Evolutionary conservation across 2,888 invertebrate genomes (phyloP).

Genomic region (Lomographa bimaculata): DNA sequence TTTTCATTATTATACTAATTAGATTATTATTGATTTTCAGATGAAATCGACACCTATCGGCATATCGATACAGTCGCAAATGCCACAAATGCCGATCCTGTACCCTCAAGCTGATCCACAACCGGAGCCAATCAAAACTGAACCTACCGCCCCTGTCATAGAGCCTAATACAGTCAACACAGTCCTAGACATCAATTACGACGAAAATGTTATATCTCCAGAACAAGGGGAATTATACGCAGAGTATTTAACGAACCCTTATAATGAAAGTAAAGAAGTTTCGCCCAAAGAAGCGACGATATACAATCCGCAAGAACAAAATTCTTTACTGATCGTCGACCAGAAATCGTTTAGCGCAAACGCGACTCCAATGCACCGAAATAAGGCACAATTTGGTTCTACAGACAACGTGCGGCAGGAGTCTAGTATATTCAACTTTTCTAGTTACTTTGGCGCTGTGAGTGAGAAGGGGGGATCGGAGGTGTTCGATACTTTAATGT

Average conservation of each 20-base stretch:
- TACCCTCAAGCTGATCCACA: slow-evolving; percentile 49
- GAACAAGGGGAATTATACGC: slow-evolving; percentile 72
- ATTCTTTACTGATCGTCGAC: slow-evolving; percentile 40
- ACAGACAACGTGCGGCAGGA: slow-evolving; percentile 69
- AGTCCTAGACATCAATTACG: slow-evolving; percentile 27
- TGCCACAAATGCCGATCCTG: slow-evolving; percentile 61
- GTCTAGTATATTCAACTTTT: slow-evolving; percentile 83
- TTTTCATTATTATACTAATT: too few species aligned
- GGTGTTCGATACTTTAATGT: slow-evolving; percentile 78
- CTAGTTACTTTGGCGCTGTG: slow-evolving; percentile 85
- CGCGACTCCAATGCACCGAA: slow-evolving; percentile 68
- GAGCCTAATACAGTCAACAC: slow-evolving; percentile 31
- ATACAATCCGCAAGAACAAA: slow-evolving; percentile 54
- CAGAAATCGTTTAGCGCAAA: slow-evolving; percentile 68
- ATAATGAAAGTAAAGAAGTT: slow-evolving; percentile 65
- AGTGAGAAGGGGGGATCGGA: slow-evolving; percentile 84
- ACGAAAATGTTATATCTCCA: slow-evolving; percentile 34
- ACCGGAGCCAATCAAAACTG: slow-evolving; percentile 33
- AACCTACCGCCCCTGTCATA: slow-evolving; percentile 31
- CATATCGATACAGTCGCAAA: slow-evolving; percentile 58
- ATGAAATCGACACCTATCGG: slow-evolving; percentile 87
- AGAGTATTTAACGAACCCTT: slow-evolving; percentile 83
- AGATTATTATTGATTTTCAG: slow-evolving; percentile 59
- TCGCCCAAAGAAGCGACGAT: slow-evolving; percentile 52
- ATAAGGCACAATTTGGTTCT: slow-evolving; percentile 71